phyloP scores from a whole-genome alignment of 1,140 invertebrate species.

The Papilio glaucus region DNA sequence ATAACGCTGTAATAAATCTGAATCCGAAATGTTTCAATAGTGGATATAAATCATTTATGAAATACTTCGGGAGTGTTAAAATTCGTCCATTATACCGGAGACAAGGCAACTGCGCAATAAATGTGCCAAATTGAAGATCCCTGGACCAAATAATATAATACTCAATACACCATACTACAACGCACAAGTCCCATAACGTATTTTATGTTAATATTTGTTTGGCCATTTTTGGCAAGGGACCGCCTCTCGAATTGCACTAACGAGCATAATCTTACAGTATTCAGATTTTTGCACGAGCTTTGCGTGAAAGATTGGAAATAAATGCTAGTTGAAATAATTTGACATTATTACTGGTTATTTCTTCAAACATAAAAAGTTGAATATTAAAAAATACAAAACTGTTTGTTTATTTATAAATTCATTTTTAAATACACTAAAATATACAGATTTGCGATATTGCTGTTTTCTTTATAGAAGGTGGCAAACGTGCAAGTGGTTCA shows the following conservation, averaged over 20 bases:
- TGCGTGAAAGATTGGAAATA: conserved; percentile 8
- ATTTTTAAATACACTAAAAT: no score
- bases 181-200: conserved; percentile 33
- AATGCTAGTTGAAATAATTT: conserved; percentile 1
- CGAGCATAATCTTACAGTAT: conserved; percentile 34
- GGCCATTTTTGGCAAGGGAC: conserved; percentile 29
- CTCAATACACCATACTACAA: conserved; percentile 18
- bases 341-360: not conserved
- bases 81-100: conserved; percentile 5
- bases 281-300: conserved; percentile 27
- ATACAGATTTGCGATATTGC: no score
- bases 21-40: not conserved
- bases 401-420: no score
- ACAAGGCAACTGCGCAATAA: conserved; percentile 18
- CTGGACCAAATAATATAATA: conserved; percentile 24
- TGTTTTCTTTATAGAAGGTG: no score
- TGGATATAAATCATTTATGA: conserved; percentile 11
- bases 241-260: conserved; percentile 32
- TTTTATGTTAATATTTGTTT: conserved; percentile 38
- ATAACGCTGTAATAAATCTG: not conserved
- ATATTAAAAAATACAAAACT: not conserved
- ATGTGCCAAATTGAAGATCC: conserved; percentile 22
- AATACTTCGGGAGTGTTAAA: conserved; percentile 5
- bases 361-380: not conserved
- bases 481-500: no score